A percentile compares a stretch with the other conserved stretches of the same genome.
Evolutionary conservation across 2,113 vertebrate species (phyloP).

Genomic region (Phalacrocorax carbo): DNA sequence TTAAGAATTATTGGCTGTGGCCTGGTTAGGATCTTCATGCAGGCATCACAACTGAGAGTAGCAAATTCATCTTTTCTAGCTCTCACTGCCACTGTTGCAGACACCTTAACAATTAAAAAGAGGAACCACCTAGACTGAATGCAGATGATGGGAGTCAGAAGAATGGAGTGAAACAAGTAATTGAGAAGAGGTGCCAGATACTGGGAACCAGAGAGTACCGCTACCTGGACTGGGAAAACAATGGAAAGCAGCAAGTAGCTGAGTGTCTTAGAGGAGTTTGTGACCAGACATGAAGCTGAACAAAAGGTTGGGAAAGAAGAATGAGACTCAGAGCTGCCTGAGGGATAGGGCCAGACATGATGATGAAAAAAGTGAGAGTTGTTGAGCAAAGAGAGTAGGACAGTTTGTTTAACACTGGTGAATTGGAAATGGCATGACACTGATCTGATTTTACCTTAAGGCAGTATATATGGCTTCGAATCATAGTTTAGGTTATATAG

Average conservation of each 20-base stretch:
- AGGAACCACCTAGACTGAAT: not conserved
- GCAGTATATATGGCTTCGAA: not conserved
- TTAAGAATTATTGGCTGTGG: not conserved
- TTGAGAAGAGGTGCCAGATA: not conserved
- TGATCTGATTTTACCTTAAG: not conserved
- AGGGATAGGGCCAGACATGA: not conserved
- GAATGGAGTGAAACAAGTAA: not conserved
- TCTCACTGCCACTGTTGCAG: not conserved
- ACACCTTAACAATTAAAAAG: not conserved
- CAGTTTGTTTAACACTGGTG: not conserved
- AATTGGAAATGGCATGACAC: rapidly evolving
- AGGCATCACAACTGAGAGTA: not conserved
- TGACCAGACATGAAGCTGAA: not conserved
- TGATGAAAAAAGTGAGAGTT: not conserved
- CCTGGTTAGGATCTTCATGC: not conserved
- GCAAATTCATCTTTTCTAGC: not conserved
- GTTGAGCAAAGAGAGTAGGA: not conserved
- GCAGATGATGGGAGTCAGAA: not conserved
- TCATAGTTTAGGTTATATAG: not conserved
- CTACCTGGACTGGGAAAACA: not conserved
- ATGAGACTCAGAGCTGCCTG: not conserved
- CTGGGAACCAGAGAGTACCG: not conserved
- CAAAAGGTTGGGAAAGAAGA: not conserved
- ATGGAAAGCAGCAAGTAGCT: not conserved
- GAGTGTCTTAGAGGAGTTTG: not conserved